Conservation (phyloP, 2,888 invertebrate genomes). For the Stenodema calcarata region DNA sequence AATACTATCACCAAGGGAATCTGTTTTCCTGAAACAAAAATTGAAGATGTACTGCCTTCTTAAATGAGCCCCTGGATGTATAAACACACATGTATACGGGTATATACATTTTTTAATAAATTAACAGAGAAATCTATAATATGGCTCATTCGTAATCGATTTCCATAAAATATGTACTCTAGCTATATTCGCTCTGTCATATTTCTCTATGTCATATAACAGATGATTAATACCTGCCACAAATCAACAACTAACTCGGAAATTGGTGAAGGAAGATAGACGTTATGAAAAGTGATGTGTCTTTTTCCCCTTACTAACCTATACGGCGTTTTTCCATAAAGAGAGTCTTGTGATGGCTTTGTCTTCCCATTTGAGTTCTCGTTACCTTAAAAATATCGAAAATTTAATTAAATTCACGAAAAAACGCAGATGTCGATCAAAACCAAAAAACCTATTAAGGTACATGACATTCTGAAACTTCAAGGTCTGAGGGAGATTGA, state of each 20-base stretch:
- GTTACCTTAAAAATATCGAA: constrained; percentile 33
- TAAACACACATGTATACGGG: too few relatives aligned
- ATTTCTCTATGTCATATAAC: too few relatives aligned
- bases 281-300: not conserved
- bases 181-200: too few relatives aligned
- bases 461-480: too few relatives aligned
- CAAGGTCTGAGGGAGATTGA: too few relatives aligned
- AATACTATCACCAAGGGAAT: constrained; percentile 29
- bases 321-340: constrained; percentile 35
- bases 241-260: not conserved
- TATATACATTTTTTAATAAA: not conserved
- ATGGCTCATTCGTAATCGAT: too few relatives aligned
- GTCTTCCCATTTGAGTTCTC: constrained; percentile 48
- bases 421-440: not conserved
- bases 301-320: constrained; percentile 43
- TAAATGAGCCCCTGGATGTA: too few relatives aligned
- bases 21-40: constrained; percentile 43
- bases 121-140: too few relatives aligned
- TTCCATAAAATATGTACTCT: too few relatives aligned
- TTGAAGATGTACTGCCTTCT: not conserved
- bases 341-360: constrained; percentile 41
- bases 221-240: too few relatives aligned
- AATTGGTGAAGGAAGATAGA: too few relatives aligned
- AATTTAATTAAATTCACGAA: not conserved
- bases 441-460: too few relatives aligned